Base-by-base conservation (phyloP, 2,797 vertebrate genomes). In the Gymnocypris eckloni region DNA sequence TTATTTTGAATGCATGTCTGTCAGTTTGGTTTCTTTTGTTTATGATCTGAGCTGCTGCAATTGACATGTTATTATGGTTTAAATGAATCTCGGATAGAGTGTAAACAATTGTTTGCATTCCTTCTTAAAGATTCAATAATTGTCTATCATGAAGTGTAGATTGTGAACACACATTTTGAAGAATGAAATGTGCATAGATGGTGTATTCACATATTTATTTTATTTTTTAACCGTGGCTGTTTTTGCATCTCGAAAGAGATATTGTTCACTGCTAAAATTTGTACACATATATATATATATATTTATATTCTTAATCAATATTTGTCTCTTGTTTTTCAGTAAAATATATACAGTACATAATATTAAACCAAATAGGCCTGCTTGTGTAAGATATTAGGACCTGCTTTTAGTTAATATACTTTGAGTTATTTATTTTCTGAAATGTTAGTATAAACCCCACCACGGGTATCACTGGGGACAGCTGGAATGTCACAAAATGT, bases 151-250 rank as follows among this genome's bases (percentile, higher is more conserved):
- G 90, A 90, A 52, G 88, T 90, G 84, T 83, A 84, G 87, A 90
- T 92, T 92, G 92, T 92, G 92, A 92, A 94, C 93, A 93, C 92
- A 86, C 92, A 86, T 89, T 93, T 91, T 93, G 90, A 94, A 93
- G 70, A 87, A 91, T 93, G 91, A 93, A 92, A 93, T 88, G 22
- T 78, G 12, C 9, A 56, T 41, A 59, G 18, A 6, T 61, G 61
- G 64, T 80, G 89, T 87, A 93, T 94, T 93, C 90, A 37, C 11
- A 15, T 3, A n/a, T 28, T 9, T 9, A 87, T 79, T 89, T 20
- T 41, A 1, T 25, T 43, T 45, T 11, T 28, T 45, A 6, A 66
- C 10, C 9, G 3, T 80, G 43, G 6, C 16, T 80, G 22, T 48
- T 61, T 66, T 59, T 41, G 13, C 43, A 16, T 67, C 22, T 70